A percentile compares a stretch with the other conserved stretches of the same genome.
Conservation (phyloP, 1,140 invertebrate genomes). For the Trissolcus basalis region DNA sequence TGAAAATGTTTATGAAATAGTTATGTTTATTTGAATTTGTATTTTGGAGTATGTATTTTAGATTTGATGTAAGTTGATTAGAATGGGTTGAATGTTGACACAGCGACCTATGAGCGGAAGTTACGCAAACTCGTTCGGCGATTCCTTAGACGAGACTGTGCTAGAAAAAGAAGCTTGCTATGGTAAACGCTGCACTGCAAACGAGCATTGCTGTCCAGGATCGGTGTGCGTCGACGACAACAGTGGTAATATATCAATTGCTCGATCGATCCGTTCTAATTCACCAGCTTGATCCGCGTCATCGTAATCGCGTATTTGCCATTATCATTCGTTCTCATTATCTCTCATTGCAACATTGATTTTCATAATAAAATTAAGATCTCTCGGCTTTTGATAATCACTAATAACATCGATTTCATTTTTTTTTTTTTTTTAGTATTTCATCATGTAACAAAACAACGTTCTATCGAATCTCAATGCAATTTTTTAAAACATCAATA, state of each 20-base stretch:
- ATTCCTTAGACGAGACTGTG: conserved; percentile 73
- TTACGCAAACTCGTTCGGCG: conserved; percentile 65
- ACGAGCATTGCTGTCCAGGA: conserved; percentile 86
- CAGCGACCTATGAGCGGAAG: conserved; percentile 65
- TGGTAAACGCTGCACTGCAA: conserved; percentile 81
- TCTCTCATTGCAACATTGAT: background rate
- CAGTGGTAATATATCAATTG: conserved; percentile 77
- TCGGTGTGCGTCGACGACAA: conserved; percentile 85
- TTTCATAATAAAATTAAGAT: background rate
- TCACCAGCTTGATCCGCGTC: conserved; percentile 12
- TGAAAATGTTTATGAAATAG: too few species aligned
- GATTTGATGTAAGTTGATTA: too few species aligned
- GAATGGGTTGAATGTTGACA: too few species aligned
- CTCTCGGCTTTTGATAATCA: too few species aligned
- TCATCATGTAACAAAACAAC: too few species aligned
- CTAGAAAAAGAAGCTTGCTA: conserved; percentile 78
- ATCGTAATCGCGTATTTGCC: background rate
- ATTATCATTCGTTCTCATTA: conserved; percentile 3
- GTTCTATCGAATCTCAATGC: too few species aligned
- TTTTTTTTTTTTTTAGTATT: too few species aligned
- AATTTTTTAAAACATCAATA: too few species aligned
- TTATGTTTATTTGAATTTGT: too few species aligned
- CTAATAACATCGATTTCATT: too few species aligned
- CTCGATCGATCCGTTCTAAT: conserved; percentile 13
- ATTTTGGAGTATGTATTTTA: too few species aligned